phyloP scores from a whole-genome alignment of 2,888 invertebrate genomes.

The Meiosimyza decipiens region DNA sequence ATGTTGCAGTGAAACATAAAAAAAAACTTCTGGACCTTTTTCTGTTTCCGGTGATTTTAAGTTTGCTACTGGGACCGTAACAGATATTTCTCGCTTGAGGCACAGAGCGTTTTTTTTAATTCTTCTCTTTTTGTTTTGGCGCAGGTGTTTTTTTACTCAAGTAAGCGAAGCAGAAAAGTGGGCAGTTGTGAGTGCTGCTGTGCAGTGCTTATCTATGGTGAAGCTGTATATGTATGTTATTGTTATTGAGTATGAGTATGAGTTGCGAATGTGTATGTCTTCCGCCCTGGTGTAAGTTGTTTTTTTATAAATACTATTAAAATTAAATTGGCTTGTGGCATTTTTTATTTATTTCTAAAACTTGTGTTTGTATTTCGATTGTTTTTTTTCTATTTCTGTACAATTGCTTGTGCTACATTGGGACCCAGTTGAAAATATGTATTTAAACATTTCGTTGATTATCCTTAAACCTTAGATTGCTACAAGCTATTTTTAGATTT shows the following conservation, averaged over 20 bases:
- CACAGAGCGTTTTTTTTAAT: not conserved
- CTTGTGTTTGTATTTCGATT: not conserved
- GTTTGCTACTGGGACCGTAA: not conserved
- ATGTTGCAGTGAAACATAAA: not conserved
- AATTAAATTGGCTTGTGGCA: slow-evolving; percentile 15
- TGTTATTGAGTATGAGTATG: too few species aligned
- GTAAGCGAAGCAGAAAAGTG: not conserved
- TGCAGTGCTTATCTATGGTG: too few species aligned
- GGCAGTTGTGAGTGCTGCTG: too few species aligned
- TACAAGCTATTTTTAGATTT: too few species aligned
- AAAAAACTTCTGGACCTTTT: not conserved
- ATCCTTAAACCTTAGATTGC: too few species aligned
- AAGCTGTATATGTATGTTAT: too few species aligned
- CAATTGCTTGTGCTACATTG: not conserved
- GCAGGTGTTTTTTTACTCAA: not conserved
- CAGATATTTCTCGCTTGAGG: slow-evolving; percentile 2
- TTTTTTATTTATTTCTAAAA: slow-evolving; percentile 9
- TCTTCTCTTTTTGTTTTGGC: not conserved
- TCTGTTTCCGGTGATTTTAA: not conserved
- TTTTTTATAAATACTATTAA: slow-evolving; percentile 5
- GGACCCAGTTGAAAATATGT: too few species aligned
- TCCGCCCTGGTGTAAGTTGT: slow-evolving; percentile 2
- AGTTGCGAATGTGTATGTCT: not conserved
- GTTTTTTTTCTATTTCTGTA: not conserved
- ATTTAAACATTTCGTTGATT: too few species aligned